These are phyloP conservation scores for Coelopa pilipes DNA, from an alignment of 2,888 invertebrate species.

Conservation along the genomic window DNA sequence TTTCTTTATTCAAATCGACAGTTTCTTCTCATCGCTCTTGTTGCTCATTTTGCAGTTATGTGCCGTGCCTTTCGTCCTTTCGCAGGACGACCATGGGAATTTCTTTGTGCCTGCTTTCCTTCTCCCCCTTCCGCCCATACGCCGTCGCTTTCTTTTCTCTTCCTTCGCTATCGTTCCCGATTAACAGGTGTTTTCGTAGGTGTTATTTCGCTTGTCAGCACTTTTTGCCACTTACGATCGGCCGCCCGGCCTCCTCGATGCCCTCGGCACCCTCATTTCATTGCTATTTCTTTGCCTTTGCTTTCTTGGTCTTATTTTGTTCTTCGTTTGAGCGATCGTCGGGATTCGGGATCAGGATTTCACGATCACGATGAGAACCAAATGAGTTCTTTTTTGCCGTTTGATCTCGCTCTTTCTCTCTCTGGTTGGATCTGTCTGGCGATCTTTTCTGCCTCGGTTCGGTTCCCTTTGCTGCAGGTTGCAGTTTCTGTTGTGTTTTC, in stretches of 20 bases:
- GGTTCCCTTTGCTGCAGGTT: conserved; percentile 18
- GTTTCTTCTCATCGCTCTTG: background rate
- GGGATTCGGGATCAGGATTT: conserved; percentile 49
- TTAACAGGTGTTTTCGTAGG: conserved; percentile 33
- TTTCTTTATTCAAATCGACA: background rate
- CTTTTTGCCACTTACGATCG: conserved; percentile 18
- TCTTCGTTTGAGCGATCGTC: conserved; percentile 54
- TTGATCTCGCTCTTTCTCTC: conserved; percentile 13
- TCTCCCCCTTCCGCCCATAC: background rate
- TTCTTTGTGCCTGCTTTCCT: background rate
- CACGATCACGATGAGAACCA: conserved; percentile 23
- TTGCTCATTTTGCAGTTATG: conserved; percentile 27
- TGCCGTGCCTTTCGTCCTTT: background rate
- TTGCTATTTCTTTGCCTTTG: conserved; percentile 15
- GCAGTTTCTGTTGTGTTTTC: background rate
- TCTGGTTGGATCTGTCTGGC: conserved; percentile 4
- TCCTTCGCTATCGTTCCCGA: conserved; percentile 8
- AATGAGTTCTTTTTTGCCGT: conserved; percentile 15
- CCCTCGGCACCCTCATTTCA: background rate
- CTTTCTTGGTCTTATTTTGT: conserved; percentile 6
- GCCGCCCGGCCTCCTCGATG: background rate
- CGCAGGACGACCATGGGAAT: conserved; percentile 27
- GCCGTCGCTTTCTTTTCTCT: conserved; percentile 1
- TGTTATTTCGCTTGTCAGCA: conserved; percentile 29
- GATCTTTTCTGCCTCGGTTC: conserved; percentile 7